Evolutionary conservation across 2,113 vertebrate genomes (phyloP).

Genomic region (Pteropus alecto): DNA sequence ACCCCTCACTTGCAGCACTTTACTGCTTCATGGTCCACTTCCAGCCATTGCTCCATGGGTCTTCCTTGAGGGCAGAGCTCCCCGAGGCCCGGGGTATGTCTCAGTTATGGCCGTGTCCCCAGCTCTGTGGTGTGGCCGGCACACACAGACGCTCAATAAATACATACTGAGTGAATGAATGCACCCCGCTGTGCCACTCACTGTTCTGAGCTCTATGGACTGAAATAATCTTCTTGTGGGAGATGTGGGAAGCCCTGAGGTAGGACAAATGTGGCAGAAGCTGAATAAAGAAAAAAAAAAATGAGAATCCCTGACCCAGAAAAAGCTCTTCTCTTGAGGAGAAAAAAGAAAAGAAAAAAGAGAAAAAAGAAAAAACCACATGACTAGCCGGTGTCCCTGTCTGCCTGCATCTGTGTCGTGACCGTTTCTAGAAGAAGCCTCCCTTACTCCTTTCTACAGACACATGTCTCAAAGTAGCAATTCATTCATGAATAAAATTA

Average conservation of each 20-base stretch:
- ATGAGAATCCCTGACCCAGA: constrained; percentile 65
- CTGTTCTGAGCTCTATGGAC: background rate
- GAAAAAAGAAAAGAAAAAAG: background rate
- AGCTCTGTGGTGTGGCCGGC: background rate
- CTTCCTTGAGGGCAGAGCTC: background rate
- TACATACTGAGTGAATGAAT: background rate
- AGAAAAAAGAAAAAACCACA: background rate
- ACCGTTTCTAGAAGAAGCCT: background rate
- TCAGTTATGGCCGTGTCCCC: background rate
- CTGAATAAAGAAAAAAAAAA: constrained; percentile 7
- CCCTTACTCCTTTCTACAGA: background rate
- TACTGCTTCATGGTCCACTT: background rate
- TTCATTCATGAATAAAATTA: constrained; percentile 74
- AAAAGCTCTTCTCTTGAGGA: constrained; percentile 54
- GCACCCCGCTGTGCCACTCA: background rate
- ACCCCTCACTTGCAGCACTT: fast-evolving
- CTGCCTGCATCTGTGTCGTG: background rate
- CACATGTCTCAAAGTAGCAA: background rate
- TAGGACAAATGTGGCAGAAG: constrained; percentile 46
- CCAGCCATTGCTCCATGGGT: fast-evolving
- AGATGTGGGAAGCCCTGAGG: constrained; percentile 50
- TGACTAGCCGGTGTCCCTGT: background rate
- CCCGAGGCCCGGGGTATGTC: background rate
- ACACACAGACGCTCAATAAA: background rate
- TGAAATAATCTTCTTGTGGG: constrained; percentile 49